A percentile compares a stretch with the other conserved stretches of the same genome.
These are phyloP conservation scores for Willisornis vidua DNA, from an alignment of 2,113 vertebrate species.

Conservation along the genomic window DNA sequence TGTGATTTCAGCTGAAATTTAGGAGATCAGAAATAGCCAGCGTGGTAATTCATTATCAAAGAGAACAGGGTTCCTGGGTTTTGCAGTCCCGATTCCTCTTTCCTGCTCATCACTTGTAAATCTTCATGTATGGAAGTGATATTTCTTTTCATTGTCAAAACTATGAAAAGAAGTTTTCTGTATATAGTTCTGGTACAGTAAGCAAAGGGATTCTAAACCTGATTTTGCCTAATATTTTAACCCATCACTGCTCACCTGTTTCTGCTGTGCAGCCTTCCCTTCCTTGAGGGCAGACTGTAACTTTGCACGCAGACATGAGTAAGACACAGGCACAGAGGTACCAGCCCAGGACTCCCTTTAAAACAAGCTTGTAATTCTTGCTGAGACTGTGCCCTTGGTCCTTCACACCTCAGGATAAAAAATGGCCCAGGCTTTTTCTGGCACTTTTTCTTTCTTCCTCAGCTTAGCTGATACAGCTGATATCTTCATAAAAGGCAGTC, in stretches of 20 bases:
- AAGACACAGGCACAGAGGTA: not conserved
- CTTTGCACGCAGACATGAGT: not conserved
- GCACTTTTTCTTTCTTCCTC: not conserved
- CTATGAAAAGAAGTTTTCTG: not conserved
- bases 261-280: not conserved
- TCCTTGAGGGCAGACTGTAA: not conserved
- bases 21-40: not conserved
- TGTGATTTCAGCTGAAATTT: slow-evolving; percentile 11
- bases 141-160: not conserved
- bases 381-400: not conserved
- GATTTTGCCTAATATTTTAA: not conserved
- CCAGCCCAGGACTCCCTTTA: not conserved
- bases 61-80: not conserved
- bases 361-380: not conserved
- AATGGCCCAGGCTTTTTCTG: not conserved
- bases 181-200: not conserved
- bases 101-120: not conserved
- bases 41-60: not conserved
- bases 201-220: not conserved
- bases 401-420: not conserved
- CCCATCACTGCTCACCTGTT: not conserved
- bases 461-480: not conserved
- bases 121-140: not conserved
- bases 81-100: not conserved
- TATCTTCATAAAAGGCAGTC: not conserved